Base-by-base conservation (phyloP, 2,888 invertebrate species). In the Acanthosoma haemorrhoidale region DNA sequence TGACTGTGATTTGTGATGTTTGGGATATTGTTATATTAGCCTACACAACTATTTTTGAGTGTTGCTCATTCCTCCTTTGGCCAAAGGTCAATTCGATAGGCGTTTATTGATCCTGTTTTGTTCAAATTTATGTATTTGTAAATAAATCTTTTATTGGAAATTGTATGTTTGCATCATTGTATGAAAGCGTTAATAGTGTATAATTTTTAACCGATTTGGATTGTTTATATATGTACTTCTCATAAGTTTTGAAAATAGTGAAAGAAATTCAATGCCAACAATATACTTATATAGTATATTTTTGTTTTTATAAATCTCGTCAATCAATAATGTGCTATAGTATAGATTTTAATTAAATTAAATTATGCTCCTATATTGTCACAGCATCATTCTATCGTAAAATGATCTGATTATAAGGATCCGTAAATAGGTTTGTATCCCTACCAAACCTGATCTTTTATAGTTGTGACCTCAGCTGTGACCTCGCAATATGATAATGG, bases 1-100 rank as follows among this genome's bases (percentile, higher is more conserved):
- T 64, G 64, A 64, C 64, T 64, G 64, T 64, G 64, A 64, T 64
- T 64, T 38, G 41, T 64, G 64, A 64, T 58, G 58, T 58, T 31
- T 64, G 64, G 64, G 13, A 64, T 64, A 61, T 36, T 61, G 61
- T 61, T 61, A 61, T 41, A n/a, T 39, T 64, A 64, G 64, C 41
- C 64, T 64, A 64, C n/a, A n/a, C 64, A 29, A 41, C 39, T 64
- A 64, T 64, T 38, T n/a, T 64, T 64, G 64, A 64, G 64, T 64
- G 64, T 64, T 64, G 64, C 64, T 64, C 64, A 64, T 64, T 64
- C 41, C 64, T 64, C 21, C n/a, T 41, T n/a, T 16, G 41, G 64
- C 64, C 39, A 25, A 29, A 21, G 63, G 63, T 29, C 39, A 63
- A 21, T 38, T 39, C 38, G 39, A 63, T 25, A 59, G 29, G 18